Conservation (phyloP, 1,140 invertebrate species). For the Tetragnatha versicolor region DNA sequence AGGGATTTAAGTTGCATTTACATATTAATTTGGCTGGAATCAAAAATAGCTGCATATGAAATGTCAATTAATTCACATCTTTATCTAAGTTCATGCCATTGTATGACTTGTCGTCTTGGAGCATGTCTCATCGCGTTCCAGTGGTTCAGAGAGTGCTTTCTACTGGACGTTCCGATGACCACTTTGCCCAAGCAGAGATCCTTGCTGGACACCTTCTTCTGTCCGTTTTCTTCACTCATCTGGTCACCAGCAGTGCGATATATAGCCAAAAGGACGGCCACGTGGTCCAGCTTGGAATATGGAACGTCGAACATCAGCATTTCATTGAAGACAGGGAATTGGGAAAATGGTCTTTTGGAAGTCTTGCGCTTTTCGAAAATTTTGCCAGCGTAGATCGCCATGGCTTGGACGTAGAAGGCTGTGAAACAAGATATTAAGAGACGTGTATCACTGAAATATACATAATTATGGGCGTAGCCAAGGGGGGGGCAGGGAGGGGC, state of each 20-base stretch:
- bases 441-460: background rate
- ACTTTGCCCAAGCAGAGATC: constrained; percentile 42
- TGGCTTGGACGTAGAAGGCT: constrained; percentile 41
- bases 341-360: background rate
- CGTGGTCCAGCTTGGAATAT: constrained; percentile 30
- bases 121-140: constrained; percentile 40
- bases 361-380: constrained; percentile 42
- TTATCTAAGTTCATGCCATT: constrained; percentile 46
- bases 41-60: no score
- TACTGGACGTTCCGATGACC: constrained; percentile 25
- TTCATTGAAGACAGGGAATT: constrained; percentile 47
- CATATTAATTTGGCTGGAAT: no score
- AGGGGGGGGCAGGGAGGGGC: no score
- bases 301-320: constrained; percentile 51
- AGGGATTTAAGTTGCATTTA: no score
- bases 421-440: background rate
- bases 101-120: constrained; percentile 44
- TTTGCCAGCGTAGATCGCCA: constrained; percentile 49
- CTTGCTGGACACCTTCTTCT: background rate
- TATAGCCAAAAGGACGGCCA: constrained; percentile 21
- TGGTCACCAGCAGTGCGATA: background rate
- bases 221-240: background rate
- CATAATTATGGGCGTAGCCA: no score
- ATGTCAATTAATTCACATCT: no score
- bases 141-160: constrained; percentile 24